Percentiles rank a stretch among this genome's conserved stretches.
phyloP scores from a whole-genome alignment of 23 tunicate genomes.

The Aplidium turbinatum region DNA sequence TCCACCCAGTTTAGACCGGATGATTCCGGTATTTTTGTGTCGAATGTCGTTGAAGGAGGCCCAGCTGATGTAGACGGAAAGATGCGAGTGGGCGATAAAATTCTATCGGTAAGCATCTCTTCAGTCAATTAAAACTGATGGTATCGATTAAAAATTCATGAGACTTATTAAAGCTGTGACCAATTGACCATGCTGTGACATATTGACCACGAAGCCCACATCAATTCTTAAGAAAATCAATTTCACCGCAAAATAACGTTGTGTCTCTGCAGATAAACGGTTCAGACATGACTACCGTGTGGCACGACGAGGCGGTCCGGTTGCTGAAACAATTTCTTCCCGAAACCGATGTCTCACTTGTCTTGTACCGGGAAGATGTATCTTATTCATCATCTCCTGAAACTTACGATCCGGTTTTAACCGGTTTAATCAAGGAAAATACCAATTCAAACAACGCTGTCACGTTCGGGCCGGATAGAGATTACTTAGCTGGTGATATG shows the following conservation, averaged over 20 bases:
- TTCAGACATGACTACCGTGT: slow-evolving; percentile 50
- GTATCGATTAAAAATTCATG: too few relatives aligned
- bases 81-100: slow-evolving; percentile 85
- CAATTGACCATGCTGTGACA: too few relatives aligned
- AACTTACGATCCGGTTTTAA: not conserved
- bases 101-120: slow-evolving; percentile 86
- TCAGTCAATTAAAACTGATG: too few relatives aligned
- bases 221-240: too few relatives aligned
- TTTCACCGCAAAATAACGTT: too few relatives aligned
- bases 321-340: slow-evolving; percentile 57
- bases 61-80: slow-evolving; percentile 72
- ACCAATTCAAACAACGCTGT: slow-evolving; percentile 54
- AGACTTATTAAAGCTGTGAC: too few relatives aligned
- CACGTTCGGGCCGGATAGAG: too few relatives aligned
- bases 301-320: slow-evolving; percentile 88
- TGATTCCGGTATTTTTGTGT: slow-evolving; percentile 82
- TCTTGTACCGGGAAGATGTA: slow-evolving; percentile 71
- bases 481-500: too few relatives aligned
- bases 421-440: too few relatives aligned
- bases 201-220: too few relatives aligned
- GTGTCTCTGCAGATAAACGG: slow-evolving; percentile 98
- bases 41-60: slow-evolving; percentile 92
- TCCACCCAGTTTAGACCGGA: slow-evolving; percentile 68
- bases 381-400: slow-evolving; percentile 65
- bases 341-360: slow-evolving; percentile 45